Evolutionary conservation across 2,888 invertebrate genomes (phyloP).

Genomic region (Pammene aurita): DNA sequence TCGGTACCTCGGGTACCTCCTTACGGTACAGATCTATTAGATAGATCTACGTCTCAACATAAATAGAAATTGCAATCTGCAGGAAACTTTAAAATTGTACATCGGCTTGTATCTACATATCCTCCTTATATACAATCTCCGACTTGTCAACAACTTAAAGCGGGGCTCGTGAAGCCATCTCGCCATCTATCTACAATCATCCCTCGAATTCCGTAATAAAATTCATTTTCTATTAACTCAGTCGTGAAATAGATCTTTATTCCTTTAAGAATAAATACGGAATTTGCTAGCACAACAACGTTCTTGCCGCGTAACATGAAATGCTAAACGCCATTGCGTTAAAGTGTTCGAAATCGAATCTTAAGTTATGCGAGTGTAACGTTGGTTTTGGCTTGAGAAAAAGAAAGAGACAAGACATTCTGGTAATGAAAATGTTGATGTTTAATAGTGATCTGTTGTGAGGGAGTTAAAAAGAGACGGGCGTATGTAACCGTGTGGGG

Average conservation of each 20-base stretch:
- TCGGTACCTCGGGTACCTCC: not conserved
- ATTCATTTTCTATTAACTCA: conserved; percentile 75
- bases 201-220: conserved; percentile 66
- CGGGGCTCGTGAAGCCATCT: conserved; percentile 42
- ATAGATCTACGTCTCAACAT: not conserved
- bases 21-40: not conserved
- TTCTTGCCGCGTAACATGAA: conserved; percentile 44
- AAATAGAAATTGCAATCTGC: conserved; percentile 1
- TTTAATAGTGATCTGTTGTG: conserved; percentile 81
- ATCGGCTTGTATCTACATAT: conserved; percentile 46
- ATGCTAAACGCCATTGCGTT: conserved; percentile 43
- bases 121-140: conserved; percentile 45
- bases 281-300: conserved; percentile 80
- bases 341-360: conserved; percentile 37
- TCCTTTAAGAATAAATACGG: conserved; percentile 77
- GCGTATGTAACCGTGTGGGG: conserved; percentile 80
- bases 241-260: conserved; percentile 80
- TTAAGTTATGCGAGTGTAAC: not conserved
- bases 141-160: conserved; percentile 68
- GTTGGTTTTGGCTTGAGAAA: conserved; percentile 45
- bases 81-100: conserved; percentile 42
- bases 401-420: conserved; percentile 58
- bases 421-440: conserved; percentile 67
- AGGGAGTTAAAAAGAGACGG: conserved; percentile 82
- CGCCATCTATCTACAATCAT: conserved; percentile 44